Conservation (phyloP, 2,888 invertebrate species). For the Sepioteuthis lessoniana region DNA sequence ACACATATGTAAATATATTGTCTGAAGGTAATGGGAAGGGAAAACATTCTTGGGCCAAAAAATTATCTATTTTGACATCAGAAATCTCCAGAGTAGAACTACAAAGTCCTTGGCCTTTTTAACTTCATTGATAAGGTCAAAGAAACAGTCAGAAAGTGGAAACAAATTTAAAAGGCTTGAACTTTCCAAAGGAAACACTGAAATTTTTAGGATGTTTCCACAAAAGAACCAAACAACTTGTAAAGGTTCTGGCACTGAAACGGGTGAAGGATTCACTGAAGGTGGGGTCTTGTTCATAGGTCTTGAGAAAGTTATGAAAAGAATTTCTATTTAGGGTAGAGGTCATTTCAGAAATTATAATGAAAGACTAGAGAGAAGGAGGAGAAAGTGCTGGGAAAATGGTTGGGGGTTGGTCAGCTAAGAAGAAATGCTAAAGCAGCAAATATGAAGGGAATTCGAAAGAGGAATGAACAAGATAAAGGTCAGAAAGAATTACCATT, state of each 20-base stretch:
- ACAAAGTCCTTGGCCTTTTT: not conserved
- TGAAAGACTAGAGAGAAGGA: not conserved
- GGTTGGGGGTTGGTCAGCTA: not conserved
- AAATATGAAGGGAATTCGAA: not conserved
- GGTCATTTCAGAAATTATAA: not conserved
- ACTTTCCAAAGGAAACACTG: not conserved
- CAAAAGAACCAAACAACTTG: too few species aligned
- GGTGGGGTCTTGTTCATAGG: not conserved
- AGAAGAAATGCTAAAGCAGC: not conserved
- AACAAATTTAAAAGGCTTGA: slow-evolving; percentile 10
- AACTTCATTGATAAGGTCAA: not conserved
- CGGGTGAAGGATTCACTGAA: not conserved
- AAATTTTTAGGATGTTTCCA: not conserved
- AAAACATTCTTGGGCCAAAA: not conserved
- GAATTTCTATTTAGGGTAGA: not conserved
- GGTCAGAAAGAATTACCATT: not conserved
- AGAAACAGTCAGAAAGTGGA: not conserved
- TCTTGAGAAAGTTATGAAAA: not conserved
- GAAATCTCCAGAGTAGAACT: not conserved
- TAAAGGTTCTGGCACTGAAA: too few species aligned
- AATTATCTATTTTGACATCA: not conserved
- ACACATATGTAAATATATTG: not conserved
- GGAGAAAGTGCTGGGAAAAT: not conserved
- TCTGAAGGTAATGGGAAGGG: not conserved
- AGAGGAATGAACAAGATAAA: not conserved